Percentiles rank a stretch among this genome's conserved stretches.
These are phyloP conservation scores for Etheostoma nigrum DNA, from an alignment of 2,797 vertebrate genomes.

Conservation along the genomic window DNA sequence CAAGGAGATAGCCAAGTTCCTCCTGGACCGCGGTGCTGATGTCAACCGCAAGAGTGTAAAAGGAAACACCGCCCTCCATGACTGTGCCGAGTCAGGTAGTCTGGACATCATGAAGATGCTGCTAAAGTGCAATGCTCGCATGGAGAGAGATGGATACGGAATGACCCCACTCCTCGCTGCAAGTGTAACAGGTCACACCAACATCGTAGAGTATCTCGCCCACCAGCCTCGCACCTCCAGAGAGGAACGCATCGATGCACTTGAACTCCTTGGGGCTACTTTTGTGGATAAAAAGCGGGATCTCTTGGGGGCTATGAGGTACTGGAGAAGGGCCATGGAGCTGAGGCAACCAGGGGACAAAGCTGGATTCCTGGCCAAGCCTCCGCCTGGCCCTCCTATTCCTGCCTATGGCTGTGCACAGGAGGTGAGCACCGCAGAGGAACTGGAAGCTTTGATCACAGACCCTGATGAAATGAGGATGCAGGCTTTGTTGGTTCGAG, in stretches of 20 bases:
- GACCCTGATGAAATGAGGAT: slow-evolving; percentile 98
- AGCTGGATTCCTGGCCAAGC: slow-evolving; percentile 84
- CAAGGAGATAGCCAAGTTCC: slow-evolving; percentile 94
- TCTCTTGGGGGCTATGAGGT: slow-evolving; percentile 91
- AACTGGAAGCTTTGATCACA: slow-evolving; percentile 93
- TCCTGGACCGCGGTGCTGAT: slow-evolving; percentile 93
- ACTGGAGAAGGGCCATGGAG: slow-evolving; percentile 95
- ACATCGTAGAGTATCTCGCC: slow-evolving; percentile 96
- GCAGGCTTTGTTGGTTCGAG: slow-evolving; percentile 94
- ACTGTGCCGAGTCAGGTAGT: slow-evolving; percentile 96
- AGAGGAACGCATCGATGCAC: slow-evolving; percentile 90
- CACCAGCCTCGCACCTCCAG: slow-evolving; percentile 84
- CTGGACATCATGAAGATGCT: slow-evolving; percentile 97
- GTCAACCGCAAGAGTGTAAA: slow-evolving; percentile 97
- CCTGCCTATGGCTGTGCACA: slow-evolving; percentile 92
- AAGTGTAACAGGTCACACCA: slow-evolving; percentile 96
- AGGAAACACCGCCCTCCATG: slow-evolving; percentile 95
- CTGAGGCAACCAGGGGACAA: slow-evolving; percentile 88
- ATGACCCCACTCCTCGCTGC: slow-evolving; percentile 97
- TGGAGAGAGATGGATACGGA: slow-evolving; percentile 95
- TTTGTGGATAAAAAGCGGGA: slow-evolving; percentile 98
- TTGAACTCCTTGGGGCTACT: slow-evolving; percentile 94
- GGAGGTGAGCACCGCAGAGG: slow-evolving; percentile 90
- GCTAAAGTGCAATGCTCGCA: slow-evolving; percentile 90
- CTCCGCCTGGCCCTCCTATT: slow-evolving; percentile 88